Conservation (phyloP, 2,888 invertebrate species). For the Aphodius granarius region DNA sequence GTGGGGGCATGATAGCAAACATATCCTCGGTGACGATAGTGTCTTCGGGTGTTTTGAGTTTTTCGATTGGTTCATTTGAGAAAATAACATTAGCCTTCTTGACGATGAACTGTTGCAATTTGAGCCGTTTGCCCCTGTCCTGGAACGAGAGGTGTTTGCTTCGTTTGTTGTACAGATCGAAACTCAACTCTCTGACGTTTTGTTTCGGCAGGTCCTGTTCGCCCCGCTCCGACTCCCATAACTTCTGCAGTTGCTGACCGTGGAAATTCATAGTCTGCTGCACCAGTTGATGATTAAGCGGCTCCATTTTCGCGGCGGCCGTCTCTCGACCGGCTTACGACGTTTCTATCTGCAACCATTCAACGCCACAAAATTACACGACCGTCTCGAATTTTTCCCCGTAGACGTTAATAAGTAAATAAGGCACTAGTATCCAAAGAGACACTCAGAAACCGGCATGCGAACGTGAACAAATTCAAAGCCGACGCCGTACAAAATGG, state of each 20-base stretch:
- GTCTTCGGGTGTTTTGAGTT: conserved; percentile 55
- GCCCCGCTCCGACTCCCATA: conserved; percentile 84
- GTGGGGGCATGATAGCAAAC: conserved; percentile 82
- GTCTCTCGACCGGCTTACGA: conserved; percentile 2
- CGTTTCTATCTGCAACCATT: conserved; percentile 25
- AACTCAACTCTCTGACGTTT: conserved; percentile 66
- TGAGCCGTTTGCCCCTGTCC: conserved; percentile 79
- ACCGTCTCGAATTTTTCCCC: not conserved
- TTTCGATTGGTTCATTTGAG: conserved; percentile 58
- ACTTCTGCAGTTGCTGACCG: conserved; percentile 84
- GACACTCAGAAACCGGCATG: not conserved
- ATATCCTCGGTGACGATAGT: conserved; percentile 62
- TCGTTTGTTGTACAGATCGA: conserved; percentile 74
- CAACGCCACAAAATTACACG: not conserved
- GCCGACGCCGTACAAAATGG: not conserved
- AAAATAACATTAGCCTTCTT: conserved; percentile 82
- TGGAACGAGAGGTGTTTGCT: conserved; percentile 82
- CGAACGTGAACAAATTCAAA: not conserved
- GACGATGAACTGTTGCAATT: conserved; percentile 84
- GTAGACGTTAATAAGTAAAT: conserved; percentile 11
- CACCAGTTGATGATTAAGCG: conserved; percentile 61
- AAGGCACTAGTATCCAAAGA: conserved; percentile 9
- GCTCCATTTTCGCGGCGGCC: conserved; percentile 51
- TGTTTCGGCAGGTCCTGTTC: conserved; percentile 70
- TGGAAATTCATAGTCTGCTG: conserved; percentile 79